Evolutionary conservation across 2,113 vertebrate species (phyloP), one percentile per base, ranked within the genome.

Genomic region (Pardalotus punctatus): DNA sequence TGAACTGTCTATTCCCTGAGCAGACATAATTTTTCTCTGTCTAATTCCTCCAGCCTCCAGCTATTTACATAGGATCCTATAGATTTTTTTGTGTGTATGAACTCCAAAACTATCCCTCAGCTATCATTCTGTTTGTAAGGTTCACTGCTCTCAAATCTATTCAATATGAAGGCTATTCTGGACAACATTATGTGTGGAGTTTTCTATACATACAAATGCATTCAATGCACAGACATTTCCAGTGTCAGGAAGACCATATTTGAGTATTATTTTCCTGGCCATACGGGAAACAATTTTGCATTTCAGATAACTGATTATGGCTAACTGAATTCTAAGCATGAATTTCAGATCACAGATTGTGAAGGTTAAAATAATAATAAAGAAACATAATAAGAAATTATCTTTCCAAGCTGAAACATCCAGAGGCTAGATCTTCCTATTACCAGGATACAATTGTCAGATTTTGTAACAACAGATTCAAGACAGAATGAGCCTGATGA

Each of bases 31-130:
- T 96, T 94, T 95, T 95, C 84, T 88, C 77, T 94, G 95, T 94
- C 96, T 94, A 88, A 89, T 93, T 97, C 70, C 77, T 93, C 72
- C 87, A 58, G 77, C 96, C 94, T 94, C 65, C 42, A 84, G 96
- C 92, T 96, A 89, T 96, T 97, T 96, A 92, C 94, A 94, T 80
- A 94, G 92, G 22, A 53, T 13, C 64, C 83, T 94, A 97, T 94
- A 77, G 96, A 97, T 96, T 93, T 82, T 80, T 67, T 88, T n/a
- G 6, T 84, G 19, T 72, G 47, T 67, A 66, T 88, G 85, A 90
- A 92, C 71, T 92, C 67, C 81, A 76, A 81, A 94, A 81, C 69
- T 93, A 76, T 86, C 81, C 79, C 69, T 86, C 73, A 81, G 86
- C 83, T 87, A 94, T 89, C 81, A 65, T 85, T 91, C 83, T 79